phyloP scores from a whole-genome alignment of 2,113 vertebrate genomes.

The Parotia lawesii region DNA sequence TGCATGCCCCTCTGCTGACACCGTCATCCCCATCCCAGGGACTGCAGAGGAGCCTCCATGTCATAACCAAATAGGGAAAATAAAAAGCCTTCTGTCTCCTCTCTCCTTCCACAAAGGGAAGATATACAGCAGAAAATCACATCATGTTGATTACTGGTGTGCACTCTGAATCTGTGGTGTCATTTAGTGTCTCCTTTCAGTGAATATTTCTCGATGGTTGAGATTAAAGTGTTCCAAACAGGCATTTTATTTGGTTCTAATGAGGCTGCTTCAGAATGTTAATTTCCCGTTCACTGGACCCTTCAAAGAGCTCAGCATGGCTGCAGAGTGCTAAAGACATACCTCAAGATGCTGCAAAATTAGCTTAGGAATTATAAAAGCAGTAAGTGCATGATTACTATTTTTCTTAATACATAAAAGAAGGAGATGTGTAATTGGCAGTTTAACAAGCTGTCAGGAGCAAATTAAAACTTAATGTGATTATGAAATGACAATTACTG shows the following conservation, averaged over 20 bases:
- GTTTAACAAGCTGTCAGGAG: slow-evolving; percentile 52
- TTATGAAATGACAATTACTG: slow-evolving; percentile 63
- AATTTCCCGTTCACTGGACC: slow-evolving; percentile 44
- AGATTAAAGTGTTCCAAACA: neutral
- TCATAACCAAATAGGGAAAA: neutral
- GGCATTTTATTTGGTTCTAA: slow-evolving; percentile 42
- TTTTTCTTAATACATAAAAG: slow-evolving; percentile 65
- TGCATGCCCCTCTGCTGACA: neutral
- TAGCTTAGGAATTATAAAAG: slow-evolving; percentile 67
- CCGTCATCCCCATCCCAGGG: neutral
- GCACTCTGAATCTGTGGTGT: neutral
- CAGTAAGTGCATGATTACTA: slow-evolving; percentile 59
- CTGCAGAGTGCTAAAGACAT: slow-evolving; percentile 34
- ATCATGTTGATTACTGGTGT: neutral
- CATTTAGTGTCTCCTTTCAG: neutral
- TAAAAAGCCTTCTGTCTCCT: neutral
- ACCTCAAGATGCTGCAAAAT: slow-evolving; percentile 61
- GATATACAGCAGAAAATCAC: neutral
- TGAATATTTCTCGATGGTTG: neutral
- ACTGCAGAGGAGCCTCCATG: fast-evolving
- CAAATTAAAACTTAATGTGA: slow-evolving; percentile 66
- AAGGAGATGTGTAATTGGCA: slow-evolving; percentile 49
- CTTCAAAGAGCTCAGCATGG: slow-evolving; percentile 24
- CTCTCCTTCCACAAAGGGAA: neutral
- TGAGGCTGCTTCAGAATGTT: slow-evolving; percentile 18